Percentiles rank a stretch among this genome's conserved stretches.
phyloP scores from a whole-genome alignment of 2,797 vertebrate species.

The Xerus rutilus region DNA sequence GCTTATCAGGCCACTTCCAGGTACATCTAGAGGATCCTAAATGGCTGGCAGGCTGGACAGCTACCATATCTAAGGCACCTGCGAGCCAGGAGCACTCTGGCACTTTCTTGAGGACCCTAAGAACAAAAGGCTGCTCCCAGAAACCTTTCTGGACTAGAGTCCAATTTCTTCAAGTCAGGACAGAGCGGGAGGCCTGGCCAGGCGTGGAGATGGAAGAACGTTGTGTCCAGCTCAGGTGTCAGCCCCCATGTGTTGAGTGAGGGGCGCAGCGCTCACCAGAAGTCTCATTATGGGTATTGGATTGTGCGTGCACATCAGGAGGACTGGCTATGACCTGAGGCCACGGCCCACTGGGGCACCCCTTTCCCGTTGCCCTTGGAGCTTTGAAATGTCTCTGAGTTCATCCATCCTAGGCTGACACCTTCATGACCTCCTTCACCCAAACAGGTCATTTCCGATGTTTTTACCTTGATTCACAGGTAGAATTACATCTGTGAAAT shows the following conservation, averaged over 20 bases:
- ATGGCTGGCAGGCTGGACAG: neutral
- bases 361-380: too few relatives aligned
- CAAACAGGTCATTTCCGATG: neutral
- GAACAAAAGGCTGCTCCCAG: neutral
- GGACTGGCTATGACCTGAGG: neutral
- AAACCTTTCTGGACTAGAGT: neutral
- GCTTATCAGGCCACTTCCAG: neutral
- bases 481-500: neutral
- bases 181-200: neutral
- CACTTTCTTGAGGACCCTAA: neutral
- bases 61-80: too few relatives aligned
- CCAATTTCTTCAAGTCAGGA: neutral
- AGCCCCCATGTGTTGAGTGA: neutral
- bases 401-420: neutral
- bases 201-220: neutral
- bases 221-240: neutral
- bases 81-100: neutral
- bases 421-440: neutral
- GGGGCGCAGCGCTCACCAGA: too few relatives aligned
- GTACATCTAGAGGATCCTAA: too few relatives aligned
- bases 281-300: too few relatives aligned
- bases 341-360: too few relatives aligned
- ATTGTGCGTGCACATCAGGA: too few relatives aligned
- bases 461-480: neutral
- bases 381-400: neutral